Evolutionary conservation across 2,888 invertebrate species (phyloP), one percentile per base, ranked within the genome.

Genomic region (Eupithecia inturbata): DNA sequence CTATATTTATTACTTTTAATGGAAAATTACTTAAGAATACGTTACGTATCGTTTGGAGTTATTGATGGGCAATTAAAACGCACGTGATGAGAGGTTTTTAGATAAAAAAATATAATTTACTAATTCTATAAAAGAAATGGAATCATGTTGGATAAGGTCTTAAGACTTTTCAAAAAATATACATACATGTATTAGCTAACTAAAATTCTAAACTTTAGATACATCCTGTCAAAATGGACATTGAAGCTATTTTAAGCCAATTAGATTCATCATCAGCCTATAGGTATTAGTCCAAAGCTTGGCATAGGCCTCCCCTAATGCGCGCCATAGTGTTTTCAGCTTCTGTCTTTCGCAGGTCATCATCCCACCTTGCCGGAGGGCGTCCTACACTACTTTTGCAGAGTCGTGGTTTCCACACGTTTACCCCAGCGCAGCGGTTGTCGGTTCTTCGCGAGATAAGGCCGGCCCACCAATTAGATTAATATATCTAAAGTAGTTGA

Each of bases 1-100:
- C 22, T 19, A 62, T 68, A 22, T 39, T 39, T 28, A 57, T 71
- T 71, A 66, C 39, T 41, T 22, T 66, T 66, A 66, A 39, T 81
- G 63, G 63, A 64, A 36, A 36, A 64, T 64, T 64, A 64, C 63
- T 36, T 64, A n/a, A 64, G 62, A 64, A 64, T 64, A 64, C 33
- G 63, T 36, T 22, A 33, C 36, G 1, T 64, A n/a, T n/a, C n/a
- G 33, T 36, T 36, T 36, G 12, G 16, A 62, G 57, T 33, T n/a
- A 64, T 64, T 64, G 33, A 64, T 64, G 63, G 33, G 33, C n/a
- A 33, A 64, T 64, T 64, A 64, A 62, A 62, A 31, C 16, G 62
- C 19, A n/a, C 16, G 9, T 62, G 62, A 14, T 62, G 57, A 57
- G 26, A 57, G 57, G 57, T 57, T 57, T 57, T 26, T 57, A 26